Base-by-base conservation (phyloP, 2,797 vertebrate genomes). In the Lacerta bilineata region DNA sequence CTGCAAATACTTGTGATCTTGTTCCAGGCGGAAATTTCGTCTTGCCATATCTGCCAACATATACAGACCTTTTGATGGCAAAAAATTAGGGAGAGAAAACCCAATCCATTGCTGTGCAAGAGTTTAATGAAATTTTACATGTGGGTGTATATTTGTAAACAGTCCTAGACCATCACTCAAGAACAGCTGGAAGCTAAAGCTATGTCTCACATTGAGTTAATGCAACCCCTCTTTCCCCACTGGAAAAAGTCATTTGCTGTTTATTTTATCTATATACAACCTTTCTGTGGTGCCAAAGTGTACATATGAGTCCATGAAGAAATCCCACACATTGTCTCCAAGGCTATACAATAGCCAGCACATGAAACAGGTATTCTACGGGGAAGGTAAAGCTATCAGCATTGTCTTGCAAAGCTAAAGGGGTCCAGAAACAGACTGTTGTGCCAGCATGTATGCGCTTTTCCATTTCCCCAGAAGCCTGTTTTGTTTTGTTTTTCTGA, bases 1-100 rank as follows among this genome's bases (percentile, higher is more conserved):
- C 84, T 92, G 89, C 41, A 89, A 94, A 90, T 86, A 92, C 91
- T 94, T 93, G 93, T 90, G 87, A 77, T 79, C 91, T 88, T 89
- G 79, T 93, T 94, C 84, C 88, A 93, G 91, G 88, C 88, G 66
- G 89, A 90, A 92, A 89, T 80, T 72, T 80, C 46, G 11, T 33
- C 88, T 92, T 78, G 59, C 46, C 80, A 9, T 4, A 90, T 72
- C 88, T 94, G 72, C 84, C 4, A 89, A 90, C 88, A 92, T 94
- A 93, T 85, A 85, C 36, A 86, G 76, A 92, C 88, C 84, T 89
- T 13, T 91, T 75, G 18, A 84, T 8, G 87, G 68, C 71, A 92
- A 94, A 93, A 36, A 59, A 33, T 1, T 10, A 39, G 69, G 68
- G 15, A 64, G 61, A 64, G 61, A 55, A 50, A 78, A 68, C 77